Conservation (phyloP, 2,888 invertebrate species). For the Calameuta filiformis region DNA sequence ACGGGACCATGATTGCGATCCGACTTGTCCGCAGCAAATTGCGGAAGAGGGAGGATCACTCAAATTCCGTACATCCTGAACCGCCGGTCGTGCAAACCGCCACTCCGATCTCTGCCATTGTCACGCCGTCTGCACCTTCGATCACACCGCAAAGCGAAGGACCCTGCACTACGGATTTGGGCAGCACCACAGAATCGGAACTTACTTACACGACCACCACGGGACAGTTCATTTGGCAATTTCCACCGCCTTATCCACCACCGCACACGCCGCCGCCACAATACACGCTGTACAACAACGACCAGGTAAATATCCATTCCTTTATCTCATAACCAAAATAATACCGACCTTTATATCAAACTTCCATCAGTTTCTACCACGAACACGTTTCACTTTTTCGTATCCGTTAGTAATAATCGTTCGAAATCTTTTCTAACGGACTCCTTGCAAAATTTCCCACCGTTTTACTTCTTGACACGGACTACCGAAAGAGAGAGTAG, state of each 20-base stretch:
- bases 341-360: neutral
- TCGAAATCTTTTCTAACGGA: neutral
- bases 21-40: constrained; percentile 93
- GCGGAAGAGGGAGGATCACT: constrained; percentile 85
- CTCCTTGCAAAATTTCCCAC: neutral
- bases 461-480: neutral
- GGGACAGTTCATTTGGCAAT: constrained; percentile 83
- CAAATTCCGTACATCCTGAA: constrained; percentile 77
- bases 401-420: neutral
- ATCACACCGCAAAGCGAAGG: constrained; percentile 27
- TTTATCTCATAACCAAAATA: neutral
- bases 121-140: constrained; percentile 26
- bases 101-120: constrained; percentile 50
- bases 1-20: constrained; percentile 88
- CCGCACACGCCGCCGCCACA: constrained; percentile 74
- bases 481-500: neutral
- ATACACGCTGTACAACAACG: constrained; percentile 79
- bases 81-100: constrained; percentile 74
- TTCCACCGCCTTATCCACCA: constrained; percentile 75
- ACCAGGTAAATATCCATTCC: constrained; percentile 75
- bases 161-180: constrained; percentile 40
- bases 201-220: constrained; percentile 33
- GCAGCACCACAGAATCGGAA: constrained; percentile 38
- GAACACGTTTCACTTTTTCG: neutral
- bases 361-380: neutral